phyloP scores from a whole-genome alignment of 2,888 invertebrate species.

The Alcis repandata region DNA sequence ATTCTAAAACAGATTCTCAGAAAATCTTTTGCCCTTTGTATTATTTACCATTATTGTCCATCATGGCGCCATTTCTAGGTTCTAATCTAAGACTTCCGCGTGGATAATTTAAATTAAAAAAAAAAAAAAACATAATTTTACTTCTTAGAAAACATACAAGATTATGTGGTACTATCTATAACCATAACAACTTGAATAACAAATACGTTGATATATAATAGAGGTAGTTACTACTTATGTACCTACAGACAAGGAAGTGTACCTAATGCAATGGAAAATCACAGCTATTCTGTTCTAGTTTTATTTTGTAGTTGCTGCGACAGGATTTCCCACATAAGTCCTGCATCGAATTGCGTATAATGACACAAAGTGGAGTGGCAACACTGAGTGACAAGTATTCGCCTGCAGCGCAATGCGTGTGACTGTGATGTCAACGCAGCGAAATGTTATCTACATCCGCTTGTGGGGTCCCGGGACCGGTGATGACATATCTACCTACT shows the following conservation, averaged over 20 bases:
- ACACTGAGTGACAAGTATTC: slow-evolving; percentile 27
- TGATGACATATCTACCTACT: slow-evolving; percentile 50
- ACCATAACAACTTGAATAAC: too few relatives aligned
- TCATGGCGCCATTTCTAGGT: not conserved
- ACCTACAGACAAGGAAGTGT: too few relatives aligned
- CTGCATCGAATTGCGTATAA: not conserved
- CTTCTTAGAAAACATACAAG: too few relatives aligned
- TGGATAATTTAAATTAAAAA: too few relatives aligned
- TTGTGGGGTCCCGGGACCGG: slow-evolving; percentile 58
- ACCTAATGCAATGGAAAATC: slow-evolving; percentile 31
- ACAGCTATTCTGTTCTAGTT: slow-evolving; percentile 9
- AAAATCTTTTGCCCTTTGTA: too few relatives aligned
- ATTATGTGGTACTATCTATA: too few relatives aligned
- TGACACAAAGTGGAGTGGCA: too few relatives aligned
- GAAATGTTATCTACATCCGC: slow-evolving; percentile 80
- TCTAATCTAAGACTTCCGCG: too few relatives aligned
- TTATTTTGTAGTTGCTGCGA: not conserved
- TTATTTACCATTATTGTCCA: not conserved
- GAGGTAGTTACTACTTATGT: too few relatives aligned
- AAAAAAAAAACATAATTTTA: too few relatives aligned
- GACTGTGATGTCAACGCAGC: slow-evolving; percentile 74
- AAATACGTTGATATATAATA: too few relatives aligned
- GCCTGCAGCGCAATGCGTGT: slow-evolving; percentile 44
- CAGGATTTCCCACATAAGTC: slow-evolving; percentile 40
- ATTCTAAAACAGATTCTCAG: too few relatives aligned